phyloP scores from a whole-genome alignment of 2,797 vertebrate species.

The Sebastes hopkinsi region DNA sequence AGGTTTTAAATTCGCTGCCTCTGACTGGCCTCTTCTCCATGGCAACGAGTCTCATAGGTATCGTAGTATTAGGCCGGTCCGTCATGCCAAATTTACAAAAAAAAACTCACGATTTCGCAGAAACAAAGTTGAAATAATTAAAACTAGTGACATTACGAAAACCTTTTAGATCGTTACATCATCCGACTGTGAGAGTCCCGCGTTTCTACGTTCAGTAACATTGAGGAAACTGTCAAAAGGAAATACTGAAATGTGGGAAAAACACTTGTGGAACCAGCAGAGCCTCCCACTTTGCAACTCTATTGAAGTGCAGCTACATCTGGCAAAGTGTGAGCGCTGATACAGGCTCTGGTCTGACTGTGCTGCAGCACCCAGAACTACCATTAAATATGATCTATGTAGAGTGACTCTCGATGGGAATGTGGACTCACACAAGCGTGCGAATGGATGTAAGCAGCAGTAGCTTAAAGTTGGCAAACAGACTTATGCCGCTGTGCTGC shows the following conservation, averaged over 20 bases:
- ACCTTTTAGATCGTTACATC: background rate
- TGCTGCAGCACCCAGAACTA: slow-evolving; percentile 21
- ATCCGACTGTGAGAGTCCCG: background rate
- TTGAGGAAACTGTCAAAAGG: background rate
- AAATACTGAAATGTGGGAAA: background rate
- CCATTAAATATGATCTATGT: slow-evolving; percentile 56
- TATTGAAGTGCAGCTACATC: background rate
- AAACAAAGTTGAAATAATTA: background rate
- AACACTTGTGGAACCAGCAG: background rate
- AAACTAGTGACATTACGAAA: background rate
- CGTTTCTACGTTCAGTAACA: background rate
- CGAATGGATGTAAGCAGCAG: slow-evolving; percentile 16
- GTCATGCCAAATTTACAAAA: background rate
- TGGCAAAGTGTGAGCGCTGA: slow-evolving; percentile 61
- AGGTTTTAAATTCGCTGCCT: background rate
- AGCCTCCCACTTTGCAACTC: background rate
- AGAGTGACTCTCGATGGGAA: slow-evolving; percentile 30
- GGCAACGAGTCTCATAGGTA: background rate
- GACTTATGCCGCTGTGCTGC: slow-evolving; percentile 20
- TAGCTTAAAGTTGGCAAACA: slow-evolving; percentile 13
- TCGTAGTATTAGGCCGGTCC: background rate
- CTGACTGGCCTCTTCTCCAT: background rate
- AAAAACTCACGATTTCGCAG: background rate
- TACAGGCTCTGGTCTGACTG: slow-evolving; percentile 19
- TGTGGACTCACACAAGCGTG: slow-evolving; percentile 35